These are phyloP conservation scores for Odontomyia ornata DNA, from an alignment of 2,888 invertebrate genomes.

Conservation along the genomic window DNA sequence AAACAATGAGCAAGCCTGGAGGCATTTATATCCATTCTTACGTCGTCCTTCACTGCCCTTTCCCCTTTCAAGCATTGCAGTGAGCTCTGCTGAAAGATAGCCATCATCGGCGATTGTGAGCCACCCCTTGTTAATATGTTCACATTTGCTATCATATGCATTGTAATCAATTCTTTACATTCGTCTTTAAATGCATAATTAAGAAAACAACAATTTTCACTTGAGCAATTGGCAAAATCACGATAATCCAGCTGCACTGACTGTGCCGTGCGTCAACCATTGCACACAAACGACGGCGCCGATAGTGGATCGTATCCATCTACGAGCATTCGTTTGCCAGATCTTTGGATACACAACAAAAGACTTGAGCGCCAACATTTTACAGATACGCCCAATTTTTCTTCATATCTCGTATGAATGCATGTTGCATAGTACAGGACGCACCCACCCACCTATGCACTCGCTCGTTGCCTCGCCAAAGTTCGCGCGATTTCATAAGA, in stretches of 20 bases:
- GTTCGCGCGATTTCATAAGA: slow-evolving; percentile 28
- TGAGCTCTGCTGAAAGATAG: slow-evolving; percentile 35
- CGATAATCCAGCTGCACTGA: slow-evolving; percentile 27
- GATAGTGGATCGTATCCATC: neutral
- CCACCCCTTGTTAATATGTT: slow-evolving; percentile 37
- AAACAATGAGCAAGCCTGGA: slow-evolving; percentile 29
- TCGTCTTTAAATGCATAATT: slow-evolving; percentile 41
- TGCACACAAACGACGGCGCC: neutral
- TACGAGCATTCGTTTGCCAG: slow-evolving; percentile 34
- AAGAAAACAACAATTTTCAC: slow-evolving; percentile 38
- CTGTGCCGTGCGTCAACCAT: neutral
- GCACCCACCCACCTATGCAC: slow-evolving; percentile 40
- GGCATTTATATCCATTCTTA: neutral
- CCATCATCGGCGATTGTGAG: slow-evolving; percentile 34
- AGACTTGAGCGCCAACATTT: slow-evolving; percentile 28
- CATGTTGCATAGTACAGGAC: slow-evolving; percentile 11
- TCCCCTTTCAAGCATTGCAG: slow-evolving; percentile 6
- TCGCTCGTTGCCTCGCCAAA: neutral
- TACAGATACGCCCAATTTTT: slow-evolving; percentile 42
- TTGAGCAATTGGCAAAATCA: slow-evolving; percentile 36
- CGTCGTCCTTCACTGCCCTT: neutral
- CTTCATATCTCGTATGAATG: slow-evolving; percentile 11
- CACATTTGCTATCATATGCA: slow-evolving; percentile 2
- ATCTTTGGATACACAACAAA: slow-evolving; percentile 23
- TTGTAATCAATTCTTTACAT: slow-evolving; percentile 1